These are phyloP conservation scores for Coracopsis vasa DNA, from an alignment of 2,113 vertebrate genomes.

Conservation along the genomic window DNA sequence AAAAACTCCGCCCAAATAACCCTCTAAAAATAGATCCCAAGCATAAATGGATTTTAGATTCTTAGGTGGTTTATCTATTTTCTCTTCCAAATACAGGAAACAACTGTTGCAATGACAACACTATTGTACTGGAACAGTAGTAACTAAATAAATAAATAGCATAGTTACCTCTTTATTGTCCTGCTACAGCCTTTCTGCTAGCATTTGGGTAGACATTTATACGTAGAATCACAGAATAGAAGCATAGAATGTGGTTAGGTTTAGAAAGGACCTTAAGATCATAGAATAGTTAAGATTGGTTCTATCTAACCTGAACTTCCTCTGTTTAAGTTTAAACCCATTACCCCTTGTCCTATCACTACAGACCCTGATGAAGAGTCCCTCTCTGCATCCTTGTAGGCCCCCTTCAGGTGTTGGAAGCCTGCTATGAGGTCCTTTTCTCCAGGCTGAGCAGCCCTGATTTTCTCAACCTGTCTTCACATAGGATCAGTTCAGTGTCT, in stretches of 20 bases:
- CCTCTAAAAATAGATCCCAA: background rate
- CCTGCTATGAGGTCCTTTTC: background rate
- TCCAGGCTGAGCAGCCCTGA: background rate
- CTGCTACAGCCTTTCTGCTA: background rate
- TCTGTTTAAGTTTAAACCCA: background rate
- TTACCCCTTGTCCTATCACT: background rate
- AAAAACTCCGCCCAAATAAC: background rate
- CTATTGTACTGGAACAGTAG: background rate
- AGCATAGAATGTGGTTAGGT: background rate
- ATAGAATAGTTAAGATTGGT: background rate
- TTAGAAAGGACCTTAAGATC: background rate
- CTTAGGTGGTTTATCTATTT: background rate
- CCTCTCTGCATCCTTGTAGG: background rate
- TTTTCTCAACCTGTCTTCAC: background rate
- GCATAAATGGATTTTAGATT: background rate
- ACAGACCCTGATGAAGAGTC: background rate
- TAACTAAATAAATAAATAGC: background rate
- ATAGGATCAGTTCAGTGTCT: background rate
- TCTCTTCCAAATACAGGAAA: background rate
- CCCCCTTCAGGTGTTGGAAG: background rate
- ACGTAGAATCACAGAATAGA: background rate
- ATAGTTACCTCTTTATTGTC: background rate
- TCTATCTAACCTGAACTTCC: background rate
- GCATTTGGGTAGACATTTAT: background rate
- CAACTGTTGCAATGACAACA: background rate